Evolutionary conservation across 92 coral and sea anemone genomes (phyloP).

Genomic region (Epizoanthus fatuus): DNA sequence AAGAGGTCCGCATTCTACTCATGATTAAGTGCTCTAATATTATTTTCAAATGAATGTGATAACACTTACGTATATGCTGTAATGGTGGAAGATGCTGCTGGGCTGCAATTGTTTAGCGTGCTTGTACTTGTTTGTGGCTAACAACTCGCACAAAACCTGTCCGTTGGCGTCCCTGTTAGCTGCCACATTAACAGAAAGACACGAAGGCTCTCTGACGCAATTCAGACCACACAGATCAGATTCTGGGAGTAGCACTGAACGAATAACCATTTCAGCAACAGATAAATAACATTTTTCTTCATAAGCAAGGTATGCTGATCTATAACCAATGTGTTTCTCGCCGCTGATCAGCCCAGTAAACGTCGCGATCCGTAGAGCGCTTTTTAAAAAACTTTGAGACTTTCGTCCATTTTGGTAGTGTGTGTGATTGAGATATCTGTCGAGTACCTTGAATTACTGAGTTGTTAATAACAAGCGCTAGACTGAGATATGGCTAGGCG

Average conservation of each 20-base stretch:
- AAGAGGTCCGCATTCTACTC: no score
- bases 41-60: neutral
- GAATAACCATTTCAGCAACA: neutral
- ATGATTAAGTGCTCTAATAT: no score
- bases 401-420: no score
- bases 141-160: neutral
- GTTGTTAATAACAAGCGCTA: no score
- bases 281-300: neutral
- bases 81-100: constrained; percentile 5
- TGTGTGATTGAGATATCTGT: no score
- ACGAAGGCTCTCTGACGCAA: neutral
- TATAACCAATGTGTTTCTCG: neutral
- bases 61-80: no score
- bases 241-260: neutral
- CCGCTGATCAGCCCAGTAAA: neutral
- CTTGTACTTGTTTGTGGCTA: neutral
- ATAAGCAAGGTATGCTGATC: neutral
- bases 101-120: neutral
- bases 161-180: neutral
- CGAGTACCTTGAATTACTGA: no score
- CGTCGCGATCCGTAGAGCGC: neutral
- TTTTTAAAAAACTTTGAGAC: neutral
- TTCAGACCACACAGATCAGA: neutral
- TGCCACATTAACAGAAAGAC: neutral
- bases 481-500: no score